A percentile compares a stretch with the other conserved stretches of the same genome.
phyloP scores from a whole-genome alignment of 2,113 vertebrate species.

The Pachypanchax playfairii region DNA sequence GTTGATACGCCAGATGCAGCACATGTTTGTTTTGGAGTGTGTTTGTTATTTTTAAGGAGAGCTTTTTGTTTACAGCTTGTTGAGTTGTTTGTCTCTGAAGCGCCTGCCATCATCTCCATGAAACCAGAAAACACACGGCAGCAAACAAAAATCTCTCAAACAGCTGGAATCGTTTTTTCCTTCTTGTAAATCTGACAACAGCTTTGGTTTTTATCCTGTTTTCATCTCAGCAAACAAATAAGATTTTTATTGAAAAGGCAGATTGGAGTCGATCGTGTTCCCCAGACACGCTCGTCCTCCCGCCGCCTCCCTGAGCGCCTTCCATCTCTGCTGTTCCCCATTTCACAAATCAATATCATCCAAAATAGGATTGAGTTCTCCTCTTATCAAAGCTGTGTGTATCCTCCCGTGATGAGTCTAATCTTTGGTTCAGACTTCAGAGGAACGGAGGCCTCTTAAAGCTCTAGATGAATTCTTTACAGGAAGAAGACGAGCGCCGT shows the following conservation, averaged over 20 bases:
- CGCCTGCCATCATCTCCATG: not conserved
- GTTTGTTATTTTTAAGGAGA: no score
- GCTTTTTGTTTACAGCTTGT: no score
- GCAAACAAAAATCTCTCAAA: not conserved
- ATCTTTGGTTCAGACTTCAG: slow-evolving; percentile 16
- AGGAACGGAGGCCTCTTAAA: not conserved
- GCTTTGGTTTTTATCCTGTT: slow-evolving; percentile 7
- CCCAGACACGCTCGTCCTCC: not conserved
- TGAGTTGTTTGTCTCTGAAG: no score
- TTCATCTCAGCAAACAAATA: slow-evolving; percentile 10
- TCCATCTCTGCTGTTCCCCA: slow-evolving; percentile 16
- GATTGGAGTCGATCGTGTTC: slow-evolving; percentile 3
- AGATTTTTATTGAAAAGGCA: not conserved
- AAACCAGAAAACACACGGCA: not conserved
- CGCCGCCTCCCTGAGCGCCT: not conserved
- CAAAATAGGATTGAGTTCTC: slow-evolving; percentile 25
- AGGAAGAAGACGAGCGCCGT: not conserved
- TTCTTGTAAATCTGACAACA: slow-evolving; percentile 2
- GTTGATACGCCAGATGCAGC: no score
- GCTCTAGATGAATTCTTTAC: not conserved
- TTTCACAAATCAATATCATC: slow-evolving; percentile 38
- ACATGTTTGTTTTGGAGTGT: no score
- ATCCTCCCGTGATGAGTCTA: slow-evolving; percentile 23
- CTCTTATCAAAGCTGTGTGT: slow-evolving; percentile 21
- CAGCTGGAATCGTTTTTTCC: not conserved